Conservation (phyloP, 2,113 vertebrate species). For the Cyprinus carpio region DNA sequence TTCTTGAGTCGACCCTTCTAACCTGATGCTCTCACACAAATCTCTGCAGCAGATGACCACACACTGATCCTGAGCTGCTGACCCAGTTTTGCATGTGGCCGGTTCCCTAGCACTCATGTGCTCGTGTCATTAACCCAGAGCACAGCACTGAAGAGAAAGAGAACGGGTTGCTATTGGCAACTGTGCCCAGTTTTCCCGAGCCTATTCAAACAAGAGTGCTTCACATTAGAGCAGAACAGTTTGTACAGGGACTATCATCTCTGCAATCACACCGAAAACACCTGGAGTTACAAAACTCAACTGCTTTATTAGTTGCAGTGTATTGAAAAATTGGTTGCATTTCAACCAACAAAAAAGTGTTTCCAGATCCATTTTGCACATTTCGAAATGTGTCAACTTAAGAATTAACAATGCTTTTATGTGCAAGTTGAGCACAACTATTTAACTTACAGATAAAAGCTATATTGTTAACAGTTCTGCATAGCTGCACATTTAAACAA, state of each 20-base stretch:
- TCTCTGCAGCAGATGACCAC: neutral
- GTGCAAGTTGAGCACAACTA: neutral
- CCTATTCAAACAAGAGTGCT: constrained; percentile 50
- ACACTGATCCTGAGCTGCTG: constrained; percentile 8
- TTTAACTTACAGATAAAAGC: neutral
- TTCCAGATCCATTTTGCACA: too few species aligned
- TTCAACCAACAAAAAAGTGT: too few species aligned
- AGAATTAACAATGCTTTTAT: neutral
- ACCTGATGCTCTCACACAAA: neutral
- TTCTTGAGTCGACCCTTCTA: neutral
- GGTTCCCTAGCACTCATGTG: neutral
- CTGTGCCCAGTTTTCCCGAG: constrained; percentile 31
- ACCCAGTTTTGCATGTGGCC: constrained; percentile 41
- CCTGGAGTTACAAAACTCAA: neutral
- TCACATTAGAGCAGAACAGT: constrained; percentile 28
- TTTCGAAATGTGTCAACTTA: neutral
- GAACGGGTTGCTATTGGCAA: constrained; percentile 54
- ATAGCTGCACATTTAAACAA: neutral
- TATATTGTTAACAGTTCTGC: neutral
- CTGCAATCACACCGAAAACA: constrained; percentile 25
- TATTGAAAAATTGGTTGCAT: too few species aligned
- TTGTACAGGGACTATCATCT: constrained; percentile 5
- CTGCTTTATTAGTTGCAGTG: neutral
- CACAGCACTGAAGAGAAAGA: neutral
- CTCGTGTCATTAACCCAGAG: constrained; percentile 35